Percentiles rank a stretch among this genome's conserved stretches.
Evolutionary conservation across 2,113 vertebrate genomes (phyloP).

Genomic region (Oryzias woworae): DNA sequence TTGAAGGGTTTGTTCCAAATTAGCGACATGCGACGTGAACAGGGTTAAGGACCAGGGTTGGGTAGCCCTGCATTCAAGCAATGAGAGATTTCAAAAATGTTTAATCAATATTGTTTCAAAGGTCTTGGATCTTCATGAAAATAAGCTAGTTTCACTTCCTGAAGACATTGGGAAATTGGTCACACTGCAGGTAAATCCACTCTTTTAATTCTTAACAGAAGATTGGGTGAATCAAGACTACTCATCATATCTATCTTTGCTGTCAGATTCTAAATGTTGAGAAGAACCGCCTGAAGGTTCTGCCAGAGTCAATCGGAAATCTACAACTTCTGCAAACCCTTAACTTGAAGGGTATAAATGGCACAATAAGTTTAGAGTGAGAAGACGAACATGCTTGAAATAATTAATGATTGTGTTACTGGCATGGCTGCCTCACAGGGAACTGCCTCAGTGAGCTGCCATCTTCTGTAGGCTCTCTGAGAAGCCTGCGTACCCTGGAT

Average conservation of each 20-base stretch:
- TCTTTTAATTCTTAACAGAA: neutral
- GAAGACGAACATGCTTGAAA: neutral
- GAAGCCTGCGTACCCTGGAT: conserved; percentile 84
- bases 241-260: conserved; percentile 3
- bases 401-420: neutral
- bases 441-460: conserved; percentile 87
- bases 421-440: conserved; percentile 61
- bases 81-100: no score
- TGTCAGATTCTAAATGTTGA: conserved; percentile 90
- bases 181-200: conserved; percentile 63
- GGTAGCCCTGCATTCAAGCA: no score
- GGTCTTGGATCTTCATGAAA: conserved; percentile 94
- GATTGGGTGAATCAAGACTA: neutral
- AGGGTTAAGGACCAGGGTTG: no score
- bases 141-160: conserved; percentile 85
- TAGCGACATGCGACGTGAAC: no score
- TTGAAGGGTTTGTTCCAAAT: no score
- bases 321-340: conserved; percentile 88
- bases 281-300: conserved; percentile 83
- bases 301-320: conserved; percentile 84
- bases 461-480: conserved; percentile 67
- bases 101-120: conserved; percentile 45
- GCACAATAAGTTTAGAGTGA: neutral
- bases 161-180: conserved; percentile 85
- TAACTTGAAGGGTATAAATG: conserved; percentile 84